A percentile compares a stretch with the other conserved stretches of the same genome.
phyloP scores from a whole-genome alignment of 2,113 vertebrate species.

The Oxygymnocypris stewartii region DNA sequence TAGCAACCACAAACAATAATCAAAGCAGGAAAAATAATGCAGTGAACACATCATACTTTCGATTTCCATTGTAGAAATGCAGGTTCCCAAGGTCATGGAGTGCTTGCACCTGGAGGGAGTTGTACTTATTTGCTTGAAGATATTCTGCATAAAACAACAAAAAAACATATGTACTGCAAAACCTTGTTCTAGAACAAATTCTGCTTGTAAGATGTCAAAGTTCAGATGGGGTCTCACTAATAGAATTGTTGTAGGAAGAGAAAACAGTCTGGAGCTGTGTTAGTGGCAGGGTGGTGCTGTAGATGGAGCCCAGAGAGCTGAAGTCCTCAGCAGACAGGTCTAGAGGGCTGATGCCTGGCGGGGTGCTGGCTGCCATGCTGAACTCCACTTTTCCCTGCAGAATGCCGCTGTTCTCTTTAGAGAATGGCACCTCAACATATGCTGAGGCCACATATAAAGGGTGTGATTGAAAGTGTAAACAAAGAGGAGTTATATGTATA shows the following conservation, averaged over 20 bases:
- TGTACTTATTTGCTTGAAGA: conserved; percentile 77
- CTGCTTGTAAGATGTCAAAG: not conserved
- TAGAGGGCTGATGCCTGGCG: conserved; percentile 67
- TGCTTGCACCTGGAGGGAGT: conserved; percentile 82
- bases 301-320: conserved; percentile 69
- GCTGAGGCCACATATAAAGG: not conserved
- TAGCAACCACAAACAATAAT: not conserved
- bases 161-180: not conserved
- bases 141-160: conserved; percentile 75
- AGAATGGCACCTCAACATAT: conserved; percentile 54
- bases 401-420: conserved; percentile 22
- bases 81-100: conserved; percentile 90
- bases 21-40: not conserved
- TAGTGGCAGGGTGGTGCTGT: conserved; percentile 75
- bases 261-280: conserved; percentile 76
- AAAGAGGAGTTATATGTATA: not conserved
- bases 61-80: conserved; percentile 81
- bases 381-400: conserved; percentile 72
- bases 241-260: conserved; percentile 81
- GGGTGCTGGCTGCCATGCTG: conserved; percentile 61
- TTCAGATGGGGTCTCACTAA: conserved; percentile 77
- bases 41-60: conserved; percentile 73
- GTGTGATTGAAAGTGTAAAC: not conserved
- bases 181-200: not conserved
- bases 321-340: conserved; percentile 82